Evolutionary conservation across 1,140 invertebrate species (phyloP), one percentile per base, ranked within the genome.

Genomic region (Potamilus streckersoni): DNA sequence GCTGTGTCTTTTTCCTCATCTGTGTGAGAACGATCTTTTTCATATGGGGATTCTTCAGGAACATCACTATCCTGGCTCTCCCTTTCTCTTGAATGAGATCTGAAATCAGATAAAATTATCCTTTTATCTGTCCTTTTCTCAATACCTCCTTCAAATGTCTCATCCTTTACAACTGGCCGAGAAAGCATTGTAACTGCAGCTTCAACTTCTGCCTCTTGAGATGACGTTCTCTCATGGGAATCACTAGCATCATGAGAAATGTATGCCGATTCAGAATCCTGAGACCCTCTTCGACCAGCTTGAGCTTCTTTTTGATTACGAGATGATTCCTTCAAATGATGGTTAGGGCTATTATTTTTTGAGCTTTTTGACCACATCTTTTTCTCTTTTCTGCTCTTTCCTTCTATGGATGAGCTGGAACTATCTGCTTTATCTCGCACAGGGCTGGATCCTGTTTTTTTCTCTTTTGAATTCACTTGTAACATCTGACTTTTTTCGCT

Each of bases 1-100:
- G 38, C 38, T 8, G 38, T 49, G 5, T 49, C 38, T 49, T 49
- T 49, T 49, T 49, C 38, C 38, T 49, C 38, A 49, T 49, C 38
- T 11, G 38, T 49, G 38, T 49, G 38, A 49, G 38, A 49, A 0
- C 38, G 6, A 49, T 49, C 38, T 49, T 49, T 49, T 6, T 77
- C 75, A 68, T 70, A 77, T 56, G 49, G 69, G 11, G 75, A 77
- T 58, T 71, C 69, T 58, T 76, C 62, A 55, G 75, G 75, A 62
- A 77, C 62, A 57, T 77, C 75, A 73, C 75, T 77, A 63, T 77
- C 75, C 23, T 77, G 69, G 60, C 75, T 77, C 58, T 77, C 75
- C 11, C 38, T 49, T 49, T 49, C 38, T 49, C 38, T 49, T 49
- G 38, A 49, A 49, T 8, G 38, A 49, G 38, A 49, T 49, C 38